Percentiles rank a stretch among this genome's conserved stretches.
Conservation (phyloP, 2,888 invertebrate genomes). For the Chymomyza fuscimana region DNA sequence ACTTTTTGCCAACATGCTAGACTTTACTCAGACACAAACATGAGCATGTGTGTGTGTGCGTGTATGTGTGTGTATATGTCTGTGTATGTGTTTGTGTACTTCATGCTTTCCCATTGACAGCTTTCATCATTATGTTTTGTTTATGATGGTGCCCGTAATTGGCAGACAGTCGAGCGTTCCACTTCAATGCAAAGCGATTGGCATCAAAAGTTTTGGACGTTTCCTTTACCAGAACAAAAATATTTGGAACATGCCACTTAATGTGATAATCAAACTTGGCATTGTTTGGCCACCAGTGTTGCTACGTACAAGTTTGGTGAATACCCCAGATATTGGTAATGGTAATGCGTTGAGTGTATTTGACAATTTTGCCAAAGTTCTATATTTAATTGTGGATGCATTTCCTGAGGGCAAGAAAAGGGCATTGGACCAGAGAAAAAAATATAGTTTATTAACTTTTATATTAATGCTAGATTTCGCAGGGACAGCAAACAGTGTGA, state of each 20-base stretch:
- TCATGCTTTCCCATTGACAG: conserved; percentile 37
- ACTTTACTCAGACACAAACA: conserved; percentile 46
- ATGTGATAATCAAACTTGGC: conserved; percentile 36
- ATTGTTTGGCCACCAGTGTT: conserved; percentile 27
- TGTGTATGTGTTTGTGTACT: conserved; percentile 2
- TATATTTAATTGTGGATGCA: neutral
- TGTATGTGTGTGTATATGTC: neutral
- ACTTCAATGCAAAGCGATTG: conserved; percentile 24
- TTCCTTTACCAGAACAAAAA: neutral
- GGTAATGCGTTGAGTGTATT: neutral
- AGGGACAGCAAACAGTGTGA: too few relatives aligned
- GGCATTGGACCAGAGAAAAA: too few relatives aligned
- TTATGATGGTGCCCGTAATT: conserved; percentile 27
- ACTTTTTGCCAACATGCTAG: conserved; percentile 43
- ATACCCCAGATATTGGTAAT: neutral
- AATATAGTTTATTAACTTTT: too few relatives aligned
- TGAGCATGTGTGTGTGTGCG: conserved; percentile 19
- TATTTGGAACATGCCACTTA: conserved; percentile 22
- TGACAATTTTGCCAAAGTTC: neutral
- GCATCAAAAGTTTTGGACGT: conserved; percentile 19
- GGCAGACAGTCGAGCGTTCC: neutral
- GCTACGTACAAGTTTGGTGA: neutral
- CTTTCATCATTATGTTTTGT: conserved; percentile 31
- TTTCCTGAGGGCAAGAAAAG: too few relatives aligned
- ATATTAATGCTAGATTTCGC: too few relatives aligned